Base-by-base conservation (phyloP, 2,888 invertebrate species). In the Anthrax anthrax region DNA sequence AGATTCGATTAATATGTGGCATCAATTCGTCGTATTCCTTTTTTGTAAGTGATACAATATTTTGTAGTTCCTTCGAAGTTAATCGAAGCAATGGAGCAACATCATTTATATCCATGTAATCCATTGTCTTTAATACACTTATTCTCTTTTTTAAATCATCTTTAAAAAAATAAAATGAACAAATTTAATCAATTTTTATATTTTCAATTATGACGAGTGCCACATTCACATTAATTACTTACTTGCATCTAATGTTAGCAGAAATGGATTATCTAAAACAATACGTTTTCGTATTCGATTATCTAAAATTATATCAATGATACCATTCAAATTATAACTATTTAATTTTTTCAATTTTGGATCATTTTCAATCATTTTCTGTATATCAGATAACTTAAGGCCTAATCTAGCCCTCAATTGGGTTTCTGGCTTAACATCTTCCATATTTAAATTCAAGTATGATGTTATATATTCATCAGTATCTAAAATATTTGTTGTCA, bases 1-100 rank as follows among this genome's bases (percentile, higher is more conserved):
- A 76, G n/a, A 78, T 61, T 44, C 78, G 72, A 59, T 76, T 77
- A 46, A 60, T 58, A 51, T 70, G 69, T 48, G 63, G 67, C 2
- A 64, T 65, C 14, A 72, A 62, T 42, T 61, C 55, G 4, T 54
- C 54, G 9, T 61, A 54, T 60, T 78, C 77, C 43, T 62, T 59
- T 38, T 57, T 55, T n/a, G 62, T 42, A 1, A 51, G 37, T 3
- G 37, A 4, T 0, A 61, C 55, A 9, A 67, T 44, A 47, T 57
- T 61, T 0, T 56, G 54, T 1, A 68, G 52, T 6, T 63, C 60
- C 5, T 57, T 51, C 3, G 65, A 32, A 2, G 74, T 66, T 37
- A 76, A 57, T 40, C 68, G 65, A 49, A 72, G 60, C 54, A 76
- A 74, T 1, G 77, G 75, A 32, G 68, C 54, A 48, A 74, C 72